Conservation (phyloP, 1,140 invertebrate genomes). For the Coboldia fuscipes region DNA sequence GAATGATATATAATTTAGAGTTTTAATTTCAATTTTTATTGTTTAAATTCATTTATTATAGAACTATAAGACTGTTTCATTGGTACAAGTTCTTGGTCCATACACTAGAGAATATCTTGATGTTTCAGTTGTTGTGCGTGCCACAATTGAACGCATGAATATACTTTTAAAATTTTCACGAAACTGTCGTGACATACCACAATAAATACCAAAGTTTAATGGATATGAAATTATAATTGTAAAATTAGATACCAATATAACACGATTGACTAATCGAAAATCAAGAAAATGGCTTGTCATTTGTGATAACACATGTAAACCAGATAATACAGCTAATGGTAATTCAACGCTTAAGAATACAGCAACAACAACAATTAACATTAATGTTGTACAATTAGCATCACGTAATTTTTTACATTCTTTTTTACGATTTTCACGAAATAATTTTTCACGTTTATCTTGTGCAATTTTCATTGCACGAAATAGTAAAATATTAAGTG, state of each 20-base stretch:
- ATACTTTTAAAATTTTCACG: conserved; percentile 81
- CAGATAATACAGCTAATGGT: conserved; percentile 69
- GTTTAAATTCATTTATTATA: too few relatives aligned
- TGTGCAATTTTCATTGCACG: conserved; percentile 64
- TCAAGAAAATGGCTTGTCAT: conserved; percentile 47
- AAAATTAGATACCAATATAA: conserved; percentile 76
- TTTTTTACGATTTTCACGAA: conserved; percentile 64
- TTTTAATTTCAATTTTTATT: too few relatives aligned
- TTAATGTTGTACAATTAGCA: conserved; percentile 79
- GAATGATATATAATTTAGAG: too few relatives aligned
- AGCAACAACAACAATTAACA: conserved; percentile 87
- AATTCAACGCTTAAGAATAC: conserved; percentile 82
- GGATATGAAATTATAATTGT: conserved; percentile 81
- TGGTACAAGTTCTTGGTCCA: conserved; percentile 55
- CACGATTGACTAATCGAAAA: conserved; percentile 58
- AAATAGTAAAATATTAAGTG: conserved; percentile 74
- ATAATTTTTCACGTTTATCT: conserved; percentile 50
- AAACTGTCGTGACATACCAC: conserved; percentile 85
- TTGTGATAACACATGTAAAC: conserved; percentile 63
- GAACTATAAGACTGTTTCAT: conserved; percentile 58
- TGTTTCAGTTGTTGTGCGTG: conserved; percentile 35
- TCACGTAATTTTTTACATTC: conserved; percentile 67
- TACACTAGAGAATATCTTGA: conserved; percentile 57
- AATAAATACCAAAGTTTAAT: conserved; percentile 89
- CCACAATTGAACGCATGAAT: conserved; percentile 41